A percentile compares a stretch with the other conserved stretches of the same genome.
Evolutionary conservation across 2,888 invertebrate species (phyloP).

Genomic region (Trypoxylon attenuatum): DNA sequence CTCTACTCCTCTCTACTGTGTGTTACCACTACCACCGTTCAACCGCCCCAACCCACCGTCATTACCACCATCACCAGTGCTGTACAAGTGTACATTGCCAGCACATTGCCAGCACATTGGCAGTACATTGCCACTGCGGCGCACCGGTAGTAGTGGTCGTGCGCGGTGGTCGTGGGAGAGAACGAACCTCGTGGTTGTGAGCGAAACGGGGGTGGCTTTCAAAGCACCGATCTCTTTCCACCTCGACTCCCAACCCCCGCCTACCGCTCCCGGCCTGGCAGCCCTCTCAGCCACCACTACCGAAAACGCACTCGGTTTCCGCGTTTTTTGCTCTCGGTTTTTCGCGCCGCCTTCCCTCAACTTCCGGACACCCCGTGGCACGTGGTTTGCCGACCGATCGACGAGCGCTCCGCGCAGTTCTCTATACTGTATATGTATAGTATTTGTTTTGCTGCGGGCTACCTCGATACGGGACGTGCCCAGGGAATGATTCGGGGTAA

Average conservation of each 20-base stretch:
- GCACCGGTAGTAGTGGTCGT: conserved; percentile 1
- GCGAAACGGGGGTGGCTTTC: conserved; percentile 41
- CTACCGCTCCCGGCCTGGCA: neutral
- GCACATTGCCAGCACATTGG: too few species aligned
- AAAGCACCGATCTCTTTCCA: too few species aligned
- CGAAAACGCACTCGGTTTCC: conserved; percentile 31
- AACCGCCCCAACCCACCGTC: too few species aligned
- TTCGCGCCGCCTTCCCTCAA: neutral
- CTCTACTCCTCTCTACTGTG: neutral
- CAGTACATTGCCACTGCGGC: neutral
- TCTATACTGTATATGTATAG: too few species aligned
- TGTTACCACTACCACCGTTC: neutral
- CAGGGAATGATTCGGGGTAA: too few species aligned
- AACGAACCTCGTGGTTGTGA: neutral
- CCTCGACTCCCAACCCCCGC: too few species aligned
- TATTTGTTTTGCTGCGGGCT: too few species aligned
- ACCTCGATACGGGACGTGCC: too few species aligned
- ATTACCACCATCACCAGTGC: too few species aligned
- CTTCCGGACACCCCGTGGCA: conserved; percentile 23
- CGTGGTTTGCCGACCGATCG: conserved; percentile 26
- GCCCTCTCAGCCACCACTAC: conserved; percentile 15
- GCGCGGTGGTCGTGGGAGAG: neutral
- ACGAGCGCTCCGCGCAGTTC: too few species aligned
- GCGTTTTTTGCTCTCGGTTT: conserved; percentile 7
- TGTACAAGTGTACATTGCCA: too few species aligned